Evolutionary conservation across 2,888 invertebrate genomes (phyloP), one percentile per base, ranked within the genome.

Genomic region (Nebria salina): DNA sequence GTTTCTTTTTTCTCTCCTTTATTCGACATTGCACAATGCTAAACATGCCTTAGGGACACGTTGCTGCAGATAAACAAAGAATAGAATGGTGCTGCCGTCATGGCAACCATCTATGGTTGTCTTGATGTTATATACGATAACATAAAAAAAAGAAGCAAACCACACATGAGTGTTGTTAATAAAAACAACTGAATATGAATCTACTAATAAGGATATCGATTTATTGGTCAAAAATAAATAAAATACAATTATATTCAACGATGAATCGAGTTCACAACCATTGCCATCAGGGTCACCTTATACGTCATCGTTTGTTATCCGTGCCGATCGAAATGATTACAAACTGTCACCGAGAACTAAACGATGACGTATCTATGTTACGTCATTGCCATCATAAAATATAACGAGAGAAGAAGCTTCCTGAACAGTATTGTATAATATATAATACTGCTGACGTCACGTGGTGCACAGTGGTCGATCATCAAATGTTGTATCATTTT

Each of bases 41-140:
- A 76, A 76, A 75, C 65, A 75, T 65, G 75, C 75, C 65, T 65
- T 34, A 13, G 75, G 65, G 75, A 75, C 75, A 65, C 75, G 26
- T 20, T 54, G 54, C 54, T 65, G 26, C 75, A 42, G 34, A 75
- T 75, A 75, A 75, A 75, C 75, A 75, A 75, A 75, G 75, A 65
- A 75, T 26, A 65, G 34, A 75, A 34, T n/a, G 26, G 75, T 11
- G 13, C 11, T 13, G 75, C 65, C 41, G 65, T 54, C 25, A 54
- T 8, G 25, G 75, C 65, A 75, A 75, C 75, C 54, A 65, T 20
- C 75, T 54, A 65, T 65, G 65, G 26, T 26, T 65, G 75, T 75
- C 7, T 54, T 54, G 54, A 54, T 54, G 54, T 54, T 34, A 75
- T 75, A 34, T 65, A 75, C 75, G 75, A 54, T 65, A 75, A 26